Base-by-base conservation (phyloP, 2,888 invertebrate species). In the Caenorhabditis parvicauda region DNA sequence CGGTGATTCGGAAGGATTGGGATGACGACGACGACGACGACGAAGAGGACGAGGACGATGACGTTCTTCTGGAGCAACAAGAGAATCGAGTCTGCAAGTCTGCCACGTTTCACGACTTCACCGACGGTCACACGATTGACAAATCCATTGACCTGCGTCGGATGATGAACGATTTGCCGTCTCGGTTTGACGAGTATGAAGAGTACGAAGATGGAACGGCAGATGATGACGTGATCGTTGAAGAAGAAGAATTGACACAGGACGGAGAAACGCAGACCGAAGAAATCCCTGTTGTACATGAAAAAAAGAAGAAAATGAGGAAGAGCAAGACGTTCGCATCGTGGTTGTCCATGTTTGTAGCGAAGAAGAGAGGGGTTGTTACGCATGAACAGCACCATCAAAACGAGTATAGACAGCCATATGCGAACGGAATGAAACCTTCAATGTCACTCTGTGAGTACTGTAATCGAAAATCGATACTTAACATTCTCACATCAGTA, bases 281-380 rank as follows among this genome's bases (percentile, higher is more conserved):
- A 35, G 37, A 43, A 14, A 52, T 43, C n/a, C 50, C 56, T 2
- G 37, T 22, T 27, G 21, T 43, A 21, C 51, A 47, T 37, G 43
- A 53, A 24, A 29, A 47, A 27, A 49, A 38, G 21, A 45, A 39
- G 27, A 53, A 53, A 28, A 63, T 63, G 54, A 63, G 54, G 35
- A 58, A 59, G 38, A 58, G 58, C 32, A 63, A 55, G 45, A 63
- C 63, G 22, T 63, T 63, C 22, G 59, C 63, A 7, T 59, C 58
- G 5, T 63, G 56, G 37, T 32, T 63, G 25, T 58, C 58, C 46
- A 48, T 63, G 51, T 63, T 63, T 49, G 63, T 63, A 25, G 48
- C 58, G 3, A 44, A 54, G 29, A 48, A 51, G 25, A 48, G 57
- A 9, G n/a, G 35, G 9, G 35, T 9, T n/a, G n/a, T n/a, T n/a